Evolutionary conservation across 1,140 invertebrate species (phyloP), one percentile per base, ranked within the genome.

Genomic region (Macrostomum lignano): DNA sequence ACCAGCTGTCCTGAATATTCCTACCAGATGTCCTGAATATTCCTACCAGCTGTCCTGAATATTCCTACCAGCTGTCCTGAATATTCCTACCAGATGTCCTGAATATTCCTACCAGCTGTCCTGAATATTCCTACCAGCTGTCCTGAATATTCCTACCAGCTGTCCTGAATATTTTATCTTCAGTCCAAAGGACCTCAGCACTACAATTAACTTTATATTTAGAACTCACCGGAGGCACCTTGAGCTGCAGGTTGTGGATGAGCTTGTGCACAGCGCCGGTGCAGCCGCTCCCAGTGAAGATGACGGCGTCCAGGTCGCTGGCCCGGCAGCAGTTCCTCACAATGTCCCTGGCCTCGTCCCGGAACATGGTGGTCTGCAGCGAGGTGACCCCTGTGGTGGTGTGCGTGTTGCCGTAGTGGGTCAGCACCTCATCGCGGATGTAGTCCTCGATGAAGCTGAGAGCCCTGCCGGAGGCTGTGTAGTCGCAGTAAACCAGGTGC

Each of bases 381-480:
- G 75, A 74, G 17, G 75, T 76, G 39, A 77, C 68, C 24, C 71
- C 71, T 3, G 73, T 71, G 3, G 74, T 75, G 1, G 74, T 72
- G 51, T 74, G 72, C 3, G 72, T 73, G 38, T 79, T 79, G 17
- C 73, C 76, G 49, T 79, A 74, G 31, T 67, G 68, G 3, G 76
- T 73, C 24, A 84, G 55, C 1, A 84, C 75, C 47, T 81, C 67
- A 40, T 68, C 64, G 13, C 62, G 46, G 17, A 86, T 69, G 47
- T 75, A 82, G 42, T 79, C 73, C 51, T 86, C 78, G 33, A 86
- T 68, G 56, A 77, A 82, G 26, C 70, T 67, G 24, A 81, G 55
- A 74, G 77, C 32, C 70, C 67, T 24, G 31, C 40, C 40, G 17
- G 38, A 39, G 5, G 40, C 40, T 5, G 34, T 39, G 20, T 39